Evolutionary conservation across 2,888 invertebrate genomes (phyloP), one percentile per base, ranked within the genome.

Genomic region (Thera obeliscata): DNA sequence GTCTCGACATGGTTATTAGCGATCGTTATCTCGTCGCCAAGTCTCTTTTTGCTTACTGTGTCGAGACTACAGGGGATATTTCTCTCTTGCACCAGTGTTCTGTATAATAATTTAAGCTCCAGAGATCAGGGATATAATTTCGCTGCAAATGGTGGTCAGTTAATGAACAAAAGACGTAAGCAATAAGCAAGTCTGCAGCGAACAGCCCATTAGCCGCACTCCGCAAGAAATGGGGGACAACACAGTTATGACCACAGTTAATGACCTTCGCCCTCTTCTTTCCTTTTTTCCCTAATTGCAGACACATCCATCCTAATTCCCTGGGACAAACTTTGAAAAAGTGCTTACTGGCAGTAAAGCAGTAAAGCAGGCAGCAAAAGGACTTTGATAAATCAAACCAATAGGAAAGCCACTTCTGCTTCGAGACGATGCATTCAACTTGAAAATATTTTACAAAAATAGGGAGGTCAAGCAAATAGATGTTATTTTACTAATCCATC

Each of bases 291-390:
- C 57, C 69, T 74, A 70, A 74, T 64, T 71, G 69, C 74, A 72
- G 71, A 70, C 71, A 76, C 70, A 67, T 36, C 57, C 12, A 64
- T 63, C 60, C 9, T 62, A 54, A 81, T 85, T 82, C 74, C 76
- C 76, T 78, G 79, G 76, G 81, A 78, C 79, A 79, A 86, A 85
- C 78, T 75, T 74, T 78, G 75, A 80, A 82, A 82, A 85, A 84
- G 79, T 81, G 22, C 22, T 22, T 22, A 83, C 84, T 85, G 81
- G 74, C 70, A 73, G 43, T 46, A 38, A n/a, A n/a, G n/a, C n/a
- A n/a, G n/a, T n/a, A n/a, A n/a, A n/a, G n/a, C n/a, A n/a, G n/a
- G n/a, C n/a, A n/a, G 75, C 43, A 73, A 72, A 76, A 79, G 82
- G 85, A 85, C 83, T 81, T 71, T 67, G 73, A 68, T 76, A 72